These are phyloP conservation scores for Acanthosepion pharaonis DNA, from an alignment of 2,888 invertebrate genomes.

Conservation along the genomic window DNA sequence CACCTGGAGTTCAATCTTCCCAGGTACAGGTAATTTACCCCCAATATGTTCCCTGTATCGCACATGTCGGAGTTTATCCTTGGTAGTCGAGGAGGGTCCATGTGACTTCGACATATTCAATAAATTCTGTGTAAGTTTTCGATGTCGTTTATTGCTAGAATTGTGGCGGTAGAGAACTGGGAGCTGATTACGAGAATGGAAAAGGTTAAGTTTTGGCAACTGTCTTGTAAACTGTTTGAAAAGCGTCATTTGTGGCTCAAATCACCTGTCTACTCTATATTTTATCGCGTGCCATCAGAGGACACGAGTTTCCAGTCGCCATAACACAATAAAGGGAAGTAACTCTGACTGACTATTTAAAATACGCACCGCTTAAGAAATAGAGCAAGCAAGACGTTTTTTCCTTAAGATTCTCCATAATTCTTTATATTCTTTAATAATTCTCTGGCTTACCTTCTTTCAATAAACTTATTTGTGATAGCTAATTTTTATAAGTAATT, in stretches of 20 bases:
- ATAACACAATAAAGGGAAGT: background rate
- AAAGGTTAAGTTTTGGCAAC: background rate
- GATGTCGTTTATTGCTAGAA: background rate
- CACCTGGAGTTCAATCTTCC: conserved; percentile 56
- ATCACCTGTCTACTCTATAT: background rate
- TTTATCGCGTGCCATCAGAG: background rate
- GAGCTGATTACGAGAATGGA: too few species aligned
- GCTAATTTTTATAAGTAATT: too few species aligned
- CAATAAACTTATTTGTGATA: too few species aligned
- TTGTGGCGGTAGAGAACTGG: background rate
- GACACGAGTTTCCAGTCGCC: background rate
- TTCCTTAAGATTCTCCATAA: too few species aligned
- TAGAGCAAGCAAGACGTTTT: too few species aligned
- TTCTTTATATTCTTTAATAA: too few species aligned
- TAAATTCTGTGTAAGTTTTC: background rate
- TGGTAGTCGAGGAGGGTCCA: background rate
- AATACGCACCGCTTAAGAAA: too few species aligned
- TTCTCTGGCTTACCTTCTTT: too few species aligned
- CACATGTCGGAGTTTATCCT: conserved; percentile 52
- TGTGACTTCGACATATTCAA: conserved; percentile 49
- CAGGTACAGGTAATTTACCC: conserved; percentile 53
- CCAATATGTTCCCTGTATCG: conserved; percentile 53
- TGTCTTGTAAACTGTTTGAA: background rate
- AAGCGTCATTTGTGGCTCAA: conserved; percentile 37
- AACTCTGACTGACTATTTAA: background rate